phyloP scores from a whole-genome alignment of 2,888 invertebrate species.

The Aporophyla nigra region DNA sequence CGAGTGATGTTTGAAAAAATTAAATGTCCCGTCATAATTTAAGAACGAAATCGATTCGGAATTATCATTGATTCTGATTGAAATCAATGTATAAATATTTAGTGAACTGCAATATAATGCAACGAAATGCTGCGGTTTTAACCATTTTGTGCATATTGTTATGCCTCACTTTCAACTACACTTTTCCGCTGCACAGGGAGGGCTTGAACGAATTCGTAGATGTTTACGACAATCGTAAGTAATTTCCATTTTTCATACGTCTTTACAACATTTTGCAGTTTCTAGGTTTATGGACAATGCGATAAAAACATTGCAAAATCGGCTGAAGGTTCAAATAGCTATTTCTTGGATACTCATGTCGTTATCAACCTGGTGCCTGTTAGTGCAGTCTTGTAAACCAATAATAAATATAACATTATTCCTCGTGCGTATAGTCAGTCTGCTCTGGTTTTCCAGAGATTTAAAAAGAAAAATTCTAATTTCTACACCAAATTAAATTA shows the following conservation, averaged over 20 bases:
- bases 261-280: not conserved
- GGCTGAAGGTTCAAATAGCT: not conserved
- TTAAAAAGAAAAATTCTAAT: not conserved
- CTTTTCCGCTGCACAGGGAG: conserved; percentile 80
- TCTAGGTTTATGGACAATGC: conserved; percentile 1
- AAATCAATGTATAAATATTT: conserved; percentile 60
- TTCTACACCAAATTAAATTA: not conserved
- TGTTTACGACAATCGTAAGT: conserved; percentile 56
- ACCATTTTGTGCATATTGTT: conserved; percentile 76
- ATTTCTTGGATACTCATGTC: not conserved
- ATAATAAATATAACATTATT: not conserved
- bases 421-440: not conserved
- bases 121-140: conserved; percentile 74
- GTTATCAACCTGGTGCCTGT: not conserved
- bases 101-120: conserved; percentile 71
- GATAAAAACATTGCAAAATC: conserved; percentile 2
- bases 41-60: conserved; percentile 14
- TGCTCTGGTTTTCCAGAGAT: not conserved
- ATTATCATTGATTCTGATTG: conserved; percentile 19
- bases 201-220: conserved; percentile 57
- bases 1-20: conserved; percentile 14
- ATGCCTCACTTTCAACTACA: conserved; percentile 81
- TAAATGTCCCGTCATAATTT: conserved; percentile 11
- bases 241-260: not conserved
- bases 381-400: not conserved